phyloP scores from a whole-genome alignment of 2,113 vertebrate genomes.

The Canis aureus region DNA sequence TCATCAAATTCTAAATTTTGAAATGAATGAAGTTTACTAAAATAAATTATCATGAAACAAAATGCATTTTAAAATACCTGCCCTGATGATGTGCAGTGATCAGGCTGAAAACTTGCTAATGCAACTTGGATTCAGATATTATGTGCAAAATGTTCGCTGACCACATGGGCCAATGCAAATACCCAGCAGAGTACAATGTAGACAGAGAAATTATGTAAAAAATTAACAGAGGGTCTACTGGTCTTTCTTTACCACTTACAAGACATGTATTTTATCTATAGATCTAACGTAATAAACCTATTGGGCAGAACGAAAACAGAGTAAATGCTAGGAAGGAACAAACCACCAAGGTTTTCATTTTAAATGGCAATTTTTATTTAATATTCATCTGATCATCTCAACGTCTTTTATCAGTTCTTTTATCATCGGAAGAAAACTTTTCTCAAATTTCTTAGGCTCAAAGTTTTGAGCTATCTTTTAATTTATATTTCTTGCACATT shows the following conservation, averaged over 20 bases:
- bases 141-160: neutral
- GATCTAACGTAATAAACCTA: too few species aligned
- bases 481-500: neutral
- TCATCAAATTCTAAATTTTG: neutral
- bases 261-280: neutral
- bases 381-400: neutral
- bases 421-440: neutral
- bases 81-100: neutral
- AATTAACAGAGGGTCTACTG: neutral
- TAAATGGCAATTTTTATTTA: neutral
- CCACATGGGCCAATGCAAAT: neutral
- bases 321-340: neutral
- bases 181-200: neutral
- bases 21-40: neutral
- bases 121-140: neutral
- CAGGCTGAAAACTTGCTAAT: neutral
- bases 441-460: neutral
- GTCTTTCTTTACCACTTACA: neutral
- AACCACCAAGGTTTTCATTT: neutral
- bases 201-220: neutral
- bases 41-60: neutral
- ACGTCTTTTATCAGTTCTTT: neutral
- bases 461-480: neutral
- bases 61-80: neutral
- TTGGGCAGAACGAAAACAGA: neutral